Evolutionary conservation across 2,888 invertebrate species (phyloP).

Genomic region (Dryomyza anilis): DNA sequence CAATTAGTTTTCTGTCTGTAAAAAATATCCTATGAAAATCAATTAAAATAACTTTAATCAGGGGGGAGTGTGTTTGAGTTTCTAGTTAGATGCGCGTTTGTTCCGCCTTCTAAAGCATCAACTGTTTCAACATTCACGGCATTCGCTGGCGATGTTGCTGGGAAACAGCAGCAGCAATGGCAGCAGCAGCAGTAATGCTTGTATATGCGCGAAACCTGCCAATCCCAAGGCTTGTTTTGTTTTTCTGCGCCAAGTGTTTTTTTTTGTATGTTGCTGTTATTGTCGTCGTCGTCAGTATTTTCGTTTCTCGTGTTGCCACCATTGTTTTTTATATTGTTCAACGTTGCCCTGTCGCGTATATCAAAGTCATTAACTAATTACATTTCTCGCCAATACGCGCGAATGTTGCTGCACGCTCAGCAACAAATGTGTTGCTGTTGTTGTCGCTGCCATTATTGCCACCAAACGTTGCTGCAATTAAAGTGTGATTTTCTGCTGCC

Average conservation of each 20-base stretch:
- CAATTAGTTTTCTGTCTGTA: too few species aligned
- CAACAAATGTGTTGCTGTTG: neutral
- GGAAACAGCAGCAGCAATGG: neutral
- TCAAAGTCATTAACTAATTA: slow-evolving; percentile 28
- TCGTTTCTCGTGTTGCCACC: neutral
- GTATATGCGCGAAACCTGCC: too few species aligned
- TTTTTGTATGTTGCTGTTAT: slow-evolving; percentile 1
- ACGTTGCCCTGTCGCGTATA: slow-evolving; percentile 14
- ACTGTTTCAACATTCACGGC: too few species aligned
- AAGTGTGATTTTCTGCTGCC: slow-evolving; percentile 16
- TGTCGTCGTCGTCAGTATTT: neutral
- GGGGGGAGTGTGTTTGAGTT: too few species aligned
- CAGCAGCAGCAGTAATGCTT: too few species aligned
- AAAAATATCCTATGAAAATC: too few species aligned
- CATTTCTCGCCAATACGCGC: slow-evolving; percentile 27
- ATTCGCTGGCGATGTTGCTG: slow-evolving; percentile 5
- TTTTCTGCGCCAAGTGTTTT: too few species aligned
- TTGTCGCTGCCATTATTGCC: neutral
- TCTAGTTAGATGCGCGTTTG: too few species aligned
- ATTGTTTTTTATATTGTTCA: neutral
- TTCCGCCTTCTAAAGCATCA: too few species aligned
- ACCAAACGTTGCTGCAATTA: slow-evolving; percentile 10
- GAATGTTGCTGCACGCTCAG: slow-evolving; percentile 3
- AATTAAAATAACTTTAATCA: too few species aligned
- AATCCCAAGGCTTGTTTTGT: slow-evolving; percentile 10